phyloP scores from a whole-genome alignment of 2,113 vertebrate genomes.

The Spizaetus ornatus region DNA sequence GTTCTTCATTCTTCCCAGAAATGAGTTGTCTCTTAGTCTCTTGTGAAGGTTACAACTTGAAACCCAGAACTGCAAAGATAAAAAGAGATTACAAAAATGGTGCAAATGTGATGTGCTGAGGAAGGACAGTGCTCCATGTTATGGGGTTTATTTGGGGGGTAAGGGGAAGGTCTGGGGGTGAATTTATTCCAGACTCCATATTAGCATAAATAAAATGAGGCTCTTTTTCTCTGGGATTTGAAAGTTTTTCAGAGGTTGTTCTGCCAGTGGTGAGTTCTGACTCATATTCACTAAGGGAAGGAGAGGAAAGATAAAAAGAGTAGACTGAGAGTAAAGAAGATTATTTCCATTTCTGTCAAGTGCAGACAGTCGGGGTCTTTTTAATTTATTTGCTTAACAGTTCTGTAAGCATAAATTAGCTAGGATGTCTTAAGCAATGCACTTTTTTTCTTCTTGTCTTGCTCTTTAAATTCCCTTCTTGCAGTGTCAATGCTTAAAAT shows the following conservation, averaged over 20 bases:
- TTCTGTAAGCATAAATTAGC: not conserved
- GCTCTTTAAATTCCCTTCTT: not conserved
- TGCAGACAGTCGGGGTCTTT: not conserved
- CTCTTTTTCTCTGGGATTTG: not conserved
- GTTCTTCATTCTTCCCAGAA: not conserved
- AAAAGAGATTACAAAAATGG: not conserved
- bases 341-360: not conserved
- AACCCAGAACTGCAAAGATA: not conserved
- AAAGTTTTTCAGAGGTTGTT: not conserved
- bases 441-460: not conserved
- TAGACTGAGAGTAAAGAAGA: not conserved
- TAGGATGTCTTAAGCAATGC: not conserved
- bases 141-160: not conserved
- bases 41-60: not conserved
- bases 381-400: slow-evolving; percentile 8
- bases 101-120: not conserved
- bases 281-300: not conserved
- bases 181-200: not conserved
- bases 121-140: not conserved
- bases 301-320: not conserved
- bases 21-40: accelerated
- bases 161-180: not conserved
- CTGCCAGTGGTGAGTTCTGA: not conserved
- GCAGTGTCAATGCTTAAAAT: not conserved
- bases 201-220: not conserved